A percentile compares a stretch with the other conserved stretches of the same genome.
Evolutionary conservation across 2,113 vertebrate species (phyloP).

Genomic region (Erpornis zantholeuca): DNA sequence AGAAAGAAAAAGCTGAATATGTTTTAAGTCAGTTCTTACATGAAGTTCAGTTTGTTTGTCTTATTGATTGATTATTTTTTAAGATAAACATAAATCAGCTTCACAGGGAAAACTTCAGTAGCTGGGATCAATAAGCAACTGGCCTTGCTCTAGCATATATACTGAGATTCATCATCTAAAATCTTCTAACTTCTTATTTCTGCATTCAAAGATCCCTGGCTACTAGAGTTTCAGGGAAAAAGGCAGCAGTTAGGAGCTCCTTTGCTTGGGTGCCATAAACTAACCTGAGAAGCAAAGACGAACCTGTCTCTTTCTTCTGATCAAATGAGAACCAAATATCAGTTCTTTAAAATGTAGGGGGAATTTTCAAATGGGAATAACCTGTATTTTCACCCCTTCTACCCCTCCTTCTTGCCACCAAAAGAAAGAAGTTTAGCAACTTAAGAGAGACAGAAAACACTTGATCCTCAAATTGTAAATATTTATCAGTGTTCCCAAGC

Average conservation of each 20-base stretch:
- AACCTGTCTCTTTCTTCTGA: not conserved
- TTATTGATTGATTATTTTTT: not conserved
- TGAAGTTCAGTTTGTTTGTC: not conserved
- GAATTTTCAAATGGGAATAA: not conserved
- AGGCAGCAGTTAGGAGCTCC: not conserved
- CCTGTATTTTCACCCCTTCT: not conserved
- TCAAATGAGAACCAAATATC: not conserved
- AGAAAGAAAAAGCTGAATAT: not conserved
- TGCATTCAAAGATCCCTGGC: not conserved
- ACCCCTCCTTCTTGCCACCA: not conserved
- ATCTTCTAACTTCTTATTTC: not conserved
- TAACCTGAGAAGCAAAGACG: not conserved
- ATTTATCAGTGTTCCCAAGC: not conserved
- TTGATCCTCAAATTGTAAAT: not conserved
- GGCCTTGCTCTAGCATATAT: not conserved
- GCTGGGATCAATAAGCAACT: not conserved
- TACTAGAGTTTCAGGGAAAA: not conserved
- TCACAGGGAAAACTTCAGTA: constrained; percentile 8
- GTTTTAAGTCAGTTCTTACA: not conserved
- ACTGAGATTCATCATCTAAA: not conserved
- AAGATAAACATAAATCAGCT: constrained; percentile 22
- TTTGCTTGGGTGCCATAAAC: not conserved
- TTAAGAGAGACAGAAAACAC: not conserved
- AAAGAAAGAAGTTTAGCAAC: not conserved
- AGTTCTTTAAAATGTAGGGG: not conserved